Percentiles rank a stretch among this genome's conserved stretches.
Evolutionary conservation across 2,888 invertebrate species (phyloP).

Genomic region (Parnassius orleans): DNA sequence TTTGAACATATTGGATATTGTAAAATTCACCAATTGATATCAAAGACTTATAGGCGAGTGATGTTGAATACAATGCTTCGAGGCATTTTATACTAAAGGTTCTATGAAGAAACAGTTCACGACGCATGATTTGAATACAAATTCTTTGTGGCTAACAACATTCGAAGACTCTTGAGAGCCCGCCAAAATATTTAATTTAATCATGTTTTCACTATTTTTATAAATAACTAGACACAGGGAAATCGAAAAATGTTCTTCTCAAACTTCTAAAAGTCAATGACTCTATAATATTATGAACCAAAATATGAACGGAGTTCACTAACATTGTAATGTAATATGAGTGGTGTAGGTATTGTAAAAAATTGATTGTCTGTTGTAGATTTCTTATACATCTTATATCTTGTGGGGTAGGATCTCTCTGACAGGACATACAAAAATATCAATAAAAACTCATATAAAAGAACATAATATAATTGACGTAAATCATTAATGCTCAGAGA

Average conservation of each 20-base stretch:
- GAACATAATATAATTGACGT: too few relatives aligned
- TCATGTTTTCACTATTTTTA: background rate
- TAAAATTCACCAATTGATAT: background rate
- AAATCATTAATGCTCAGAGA: too few relatives aligned
- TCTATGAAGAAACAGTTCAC: constrained; percentile 4
- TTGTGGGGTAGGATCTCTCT: too few relatives aligned
- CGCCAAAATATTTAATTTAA: background rate
- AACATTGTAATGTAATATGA: constrained; percentile 10
- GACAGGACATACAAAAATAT: too few relatives aligned
- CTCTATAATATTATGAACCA: constrained; percentile 3
- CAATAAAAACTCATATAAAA: too few relatives aligned
- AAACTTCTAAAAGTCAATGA: constrained; percentile 9
- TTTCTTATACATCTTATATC: too few relatives aligned
- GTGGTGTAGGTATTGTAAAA: background rate
- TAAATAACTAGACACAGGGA: background rate
- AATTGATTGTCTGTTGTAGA: too few relatives aligned
- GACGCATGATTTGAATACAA: background rate
- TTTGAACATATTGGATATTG: constrained; percentile 58
- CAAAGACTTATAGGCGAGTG: constrained; percentile 7
- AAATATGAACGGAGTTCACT: constrained; percentile 18
- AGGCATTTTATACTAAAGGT: constrained; percentile 10
- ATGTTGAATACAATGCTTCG: constrained; percentile 1
- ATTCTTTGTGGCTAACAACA: background rate
- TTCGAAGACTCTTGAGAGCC: background rate
- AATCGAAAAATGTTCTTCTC: constrained; percentile 7